Base-by-base conservation (phyloP, 2,888 invertebrate genomes). In the Cryptocheilus praepositus region DNA sequence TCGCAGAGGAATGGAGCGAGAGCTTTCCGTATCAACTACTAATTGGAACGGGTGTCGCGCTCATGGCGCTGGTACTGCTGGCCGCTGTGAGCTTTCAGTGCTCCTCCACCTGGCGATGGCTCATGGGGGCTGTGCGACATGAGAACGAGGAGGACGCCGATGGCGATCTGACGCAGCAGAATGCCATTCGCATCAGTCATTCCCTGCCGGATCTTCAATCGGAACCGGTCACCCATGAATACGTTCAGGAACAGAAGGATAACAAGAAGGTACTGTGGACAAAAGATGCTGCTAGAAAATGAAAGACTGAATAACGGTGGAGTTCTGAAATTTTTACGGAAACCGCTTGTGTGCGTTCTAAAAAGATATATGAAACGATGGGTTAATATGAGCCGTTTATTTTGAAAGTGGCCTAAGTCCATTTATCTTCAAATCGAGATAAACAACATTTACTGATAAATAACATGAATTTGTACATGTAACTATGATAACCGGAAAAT, bases 1-100 rank as follows among this genome's bases (percentile, higher is more conserved):
- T 82, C 76, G 25, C 79, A 87, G 87, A 86, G 65, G 86, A 86
- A 77, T 85, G 85, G 85, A 84, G 73, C 73, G 86, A 86, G 58
- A 87, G 76, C 55, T 86, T 88, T 60, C 81, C 86, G n/a, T 92
- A 92, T 89, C 92, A 92, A 89, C 90, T 92, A 19, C 90, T 89
- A 70, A 88, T 92, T 19, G 92, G 91, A 53, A 87, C 92, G 71
- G 89, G 92, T 74, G 89, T 92, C 53, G 91, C 91, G 62, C 91
- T 91, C 21, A 92, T 93, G 93, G 93, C 93, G 46, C 90, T 93
- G 25, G 92, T 93, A 28, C 87, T 94, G 64, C 88, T 94, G 73
- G 94, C 93, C 15, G 93, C 93, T 19, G 92, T 94, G 28, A 93
- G 93, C 76, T 93, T 93, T 88, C 94, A 94, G 79, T 94, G 94